These are phyloP conservation scores for Corythornis madagascariensis DNA, from an alignment of 2,113 vertebrate genomes.

Conservation along the genomic window DNA sequence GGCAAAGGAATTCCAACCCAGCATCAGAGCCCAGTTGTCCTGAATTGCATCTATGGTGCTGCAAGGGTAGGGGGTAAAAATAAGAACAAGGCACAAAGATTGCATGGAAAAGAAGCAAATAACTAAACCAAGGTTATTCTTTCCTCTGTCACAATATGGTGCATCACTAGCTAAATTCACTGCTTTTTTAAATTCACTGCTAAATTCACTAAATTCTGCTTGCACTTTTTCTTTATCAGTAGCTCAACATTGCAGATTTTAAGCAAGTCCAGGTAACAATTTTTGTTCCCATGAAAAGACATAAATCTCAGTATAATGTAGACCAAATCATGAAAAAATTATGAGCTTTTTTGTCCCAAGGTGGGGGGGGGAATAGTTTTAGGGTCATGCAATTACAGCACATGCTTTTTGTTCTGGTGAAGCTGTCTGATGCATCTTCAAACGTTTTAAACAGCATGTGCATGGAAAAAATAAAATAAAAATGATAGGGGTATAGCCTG, in stretches of 20 bases:
- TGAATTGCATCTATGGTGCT: background rate
- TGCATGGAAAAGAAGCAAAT: background rate
- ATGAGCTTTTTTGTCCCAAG: background rate
- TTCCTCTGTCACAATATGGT: background rate
- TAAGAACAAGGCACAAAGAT: background rate
- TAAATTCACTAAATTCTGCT: background rate
- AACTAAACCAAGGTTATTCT: background rate
- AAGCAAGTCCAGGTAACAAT: background rate
- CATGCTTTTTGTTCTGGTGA: background rate
- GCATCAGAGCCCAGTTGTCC: background rate
- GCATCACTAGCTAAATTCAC: background rate
- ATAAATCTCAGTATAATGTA: background rate
- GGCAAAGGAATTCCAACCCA: background rate
- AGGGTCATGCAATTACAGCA: background rate
- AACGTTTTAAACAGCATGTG: background rate
- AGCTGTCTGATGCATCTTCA: background rate
- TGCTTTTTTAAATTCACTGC: too few species aligned
- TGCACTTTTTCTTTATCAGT: background rate
- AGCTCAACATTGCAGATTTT: background rate
- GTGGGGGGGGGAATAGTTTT: background rate
- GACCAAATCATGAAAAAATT: background rate
- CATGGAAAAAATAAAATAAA: background rate
- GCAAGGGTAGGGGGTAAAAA: fast-evolving
- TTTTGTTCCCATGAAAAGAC: background rate
- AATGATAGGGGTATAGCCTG: background rate